Conservation (phyloP, 2,888 invertebrate genomes). For the Caenorhabditis uteleia region DNA sequence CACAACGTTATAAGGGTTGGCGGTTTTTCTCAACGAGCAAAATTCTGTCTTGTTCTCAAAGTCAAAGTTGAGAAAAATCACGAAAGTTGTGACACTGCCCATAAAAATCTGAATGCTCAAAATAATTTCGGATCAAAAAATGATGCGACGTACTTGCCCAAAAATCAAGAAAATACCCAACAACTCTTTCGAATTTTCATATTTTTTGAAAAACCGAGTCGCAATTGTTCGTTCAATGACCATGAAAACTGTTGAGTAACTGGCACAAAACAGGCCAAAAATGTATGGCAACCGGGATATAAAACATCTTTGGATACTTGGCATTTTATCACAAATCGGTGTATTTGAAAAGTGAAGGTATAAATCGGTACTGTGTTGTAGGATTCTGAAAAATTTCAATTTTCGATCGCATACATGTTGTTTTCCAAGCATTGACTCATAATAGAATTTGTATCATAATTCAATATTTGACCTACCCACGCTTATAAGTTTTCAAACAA, state of each 20-base stretch:
- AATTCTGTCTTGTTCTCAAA: slow-evolving; percentile 9
- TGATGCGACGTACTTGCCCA: no score
- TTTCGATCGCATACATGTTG: neutral
- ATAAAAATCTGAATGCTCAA: no score
- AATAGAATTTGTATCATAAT: no score
- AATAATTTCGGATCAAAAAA: no score
- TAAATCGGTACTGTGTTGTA: slow-evolving; percentile 10
- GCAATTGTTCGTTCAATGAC: slow-evolving; percentile 28
- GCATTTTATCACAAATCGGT: slow-evolving; percentile 15
- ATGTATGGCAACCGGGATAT: slow-evolving; percentile 20
- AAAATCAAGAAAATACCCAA: slow-evolving; percentile 6
- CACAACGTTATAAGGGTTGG: slow-evolving; percentile 1
- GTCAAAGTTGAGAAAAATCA: slow-evolving; percentile 18
- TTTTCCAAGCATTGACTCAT: neutral
- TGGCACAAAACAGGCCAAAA: slow-evolving; percentile 27
- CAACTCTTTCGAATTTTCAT: slow-evolving; percentile 15
- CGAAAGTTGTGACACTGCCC: slow-evolving; percentile 14
- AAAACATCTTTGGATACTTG: slow-evolving; percentile 19
- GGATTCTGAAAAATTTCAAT: slow-evolving; percentile 5
- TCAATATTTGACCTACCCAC: no score
- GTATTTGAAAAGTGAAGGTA: slow-evolving; percentile 6
- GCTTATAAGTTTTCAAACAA: no score
- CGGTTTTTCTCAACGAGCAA: slow-evolving; percentile 13
- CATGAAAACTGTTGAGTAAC: slow-evolving; percentile 31
- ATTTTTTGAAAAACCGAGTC: slow-evolving; percentile 12